Evolutionary conservation across 2,113 vertebrate species (phyloP).

Genomic region (Lichenostomus cassidix): DNA sequence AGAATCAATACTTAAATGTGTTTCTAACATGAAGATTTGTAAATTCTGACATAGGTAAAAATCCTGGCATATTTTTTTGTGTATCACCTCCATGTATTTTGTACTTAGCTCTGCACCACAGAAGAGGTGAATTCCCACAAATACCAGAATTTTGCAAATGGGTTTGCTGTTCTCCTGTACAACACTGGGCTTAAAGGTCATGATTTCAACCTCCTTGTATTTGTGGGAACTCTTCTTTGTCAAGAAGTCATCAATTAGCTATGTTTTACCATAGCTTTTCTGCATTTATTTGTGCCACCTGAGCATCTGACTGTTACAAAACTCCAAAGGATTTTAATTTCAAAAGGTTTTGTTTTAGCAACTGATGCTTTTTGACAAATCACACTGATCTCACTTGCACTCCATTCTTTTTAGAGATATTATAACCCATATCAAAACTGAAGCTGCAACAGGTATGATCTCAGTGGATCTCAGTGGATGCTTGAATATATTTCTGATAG

Average conservation of each 20-base stretch:
- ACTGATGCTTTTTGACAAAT: background rate
- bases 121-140: fast-evolving
- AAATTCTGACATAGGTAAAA: background rate
- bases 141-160: background rate
- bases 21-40: background rate
- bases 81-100: background rate
- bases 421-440: background rate
- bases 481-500: background rate
- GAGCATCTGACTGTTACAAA: background rate
- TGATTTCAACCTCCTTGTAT: background rate
- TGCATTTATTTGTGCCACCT: background rate
- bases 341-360: background rate
- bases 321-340: background rate
- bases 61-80: background rate
- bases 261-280: background rate
- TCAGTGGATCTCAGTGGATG: background rate
- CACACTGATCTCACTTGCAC: background rate
- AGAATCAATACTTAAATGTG: background rate
- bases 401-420: background rate
- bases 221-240: background rate
- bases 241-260: background rate
- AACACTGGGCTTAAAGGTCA: background rate
- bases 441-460: background rate
- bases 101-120: background rate
- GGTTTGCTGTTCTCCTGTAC: background rate